Conservation (phyloP, 2,797 vertebrate genomes). For the Mycteria americana region DNA sequence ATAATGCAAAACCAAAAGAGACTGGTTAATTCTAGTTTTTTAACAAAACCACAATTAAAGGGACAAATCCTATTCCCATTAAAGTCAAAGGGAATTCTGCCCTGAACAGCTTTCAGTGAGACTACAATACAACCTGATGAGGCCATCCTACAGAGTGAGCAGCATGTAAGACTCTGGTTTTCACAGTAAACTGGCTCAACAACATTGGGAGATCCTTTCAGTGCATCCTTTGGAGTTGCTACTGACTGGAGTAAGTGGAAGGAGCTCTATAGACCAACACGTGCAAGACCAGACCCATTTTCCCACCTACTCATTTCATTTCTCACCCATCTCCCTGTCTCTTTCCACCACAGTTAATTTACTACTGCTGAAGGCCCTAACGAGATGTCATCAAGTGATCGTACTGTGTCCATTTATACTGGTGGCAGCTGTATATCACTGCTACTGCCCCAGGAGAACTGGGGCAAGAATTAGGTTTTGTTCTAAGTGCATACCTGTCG, state of each 20-base stretch:
- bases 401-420: neutral
- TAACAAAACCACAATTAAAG: neutral
- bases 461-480: neutral
- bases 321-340: neutral
- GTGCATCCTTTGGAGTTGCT: neutral
- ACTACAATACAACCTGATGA: neutral
- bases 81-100: neutral
- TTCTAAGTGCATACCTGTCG: neutral
- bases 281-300: neutral
- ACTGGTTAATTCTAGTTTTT: neutral
- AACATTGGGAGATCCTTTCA: neutral
- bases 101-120: neutral
- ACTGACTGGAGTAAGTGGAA: neutral
- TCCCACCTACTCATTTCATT: neutral
- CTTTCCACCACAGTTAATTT: neutral
- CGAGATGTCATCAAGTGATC: neutral
- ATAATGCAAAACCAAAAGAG: neutral
- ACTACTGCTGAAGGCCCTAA: neutral
- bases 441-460: neutral
- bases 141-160: neutral
- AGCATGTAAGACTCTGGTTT: neutral
- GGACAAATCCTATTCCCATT: neutral
- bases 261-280: neutral
- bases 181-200: neutral
- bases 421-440: neutral